A percentile compares a stretch with the other conserved stretches of the same genome.
These are phyloP conservation scores for Lipophrys pholis DNA, from an alignment of 2,113 vertebrate genomes.

Conservation along the genomic window DNA sequence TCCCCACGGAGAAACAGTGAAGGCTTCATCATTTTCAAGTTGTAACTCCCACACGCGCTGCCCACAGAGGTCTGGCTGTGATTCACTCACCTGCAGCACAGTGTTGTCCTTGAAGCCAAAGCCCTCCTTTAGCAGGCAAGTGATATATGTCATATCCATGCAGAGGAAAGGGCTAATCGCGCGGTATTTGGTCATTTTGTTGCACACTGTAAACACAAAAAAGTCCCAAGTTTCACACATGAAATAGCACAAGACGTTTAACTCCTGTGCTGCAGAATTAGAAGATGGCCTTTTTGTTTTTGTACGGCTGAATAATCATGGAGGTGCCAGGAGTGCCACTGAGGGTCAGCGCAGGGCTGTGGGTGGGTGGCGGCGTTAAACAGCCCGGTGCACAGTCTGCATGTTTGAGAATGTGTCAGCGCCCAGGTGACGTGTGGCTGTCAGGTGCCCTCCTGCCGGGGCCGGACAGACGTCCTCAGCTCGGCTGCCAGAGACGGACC, in stretches of 20 bases:
- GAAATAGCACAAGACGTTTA: constrained; percentile 42
- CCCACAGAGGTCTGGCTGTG: background rate
- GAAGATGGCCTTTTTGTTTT: constrained; percentile 64
- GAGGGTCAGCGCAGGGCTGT: constrained; percentile 68
- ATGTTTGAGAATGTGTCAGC: constrained; percentile 54
- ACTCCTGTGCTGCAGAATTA: constrained; percentile 53
- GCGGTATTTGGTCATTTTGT: constrained; percentile 91
- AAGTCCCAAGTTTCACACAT: constrained; percentile 16
- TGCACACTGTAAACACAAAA: constrained; percentile 87
- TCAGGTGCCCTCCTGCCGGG: constrained; percentile 71
- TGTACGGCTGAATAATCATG: constrained; percentile 62
- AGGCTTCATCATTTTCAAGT: background rate
- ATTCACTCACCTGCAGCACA: constrained; percentile 86
- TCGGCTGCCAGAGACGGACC: constrained; percentile 65
- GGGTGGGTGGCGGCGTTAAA: constrained; percentile 55
- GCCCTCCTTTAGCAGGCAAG: constrained; percentile 94
- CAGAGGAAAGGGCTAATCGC: constrained; percentile 94
- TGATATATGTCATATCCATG: constrained; percentile 98
- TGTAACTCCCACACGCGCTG: background rate
- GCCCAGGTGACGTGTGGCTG: constrained; percentile 71
- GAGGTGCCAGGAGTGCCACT: constrained; percentile 64
- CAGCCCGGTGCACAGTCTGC: constrained; percentile 27
- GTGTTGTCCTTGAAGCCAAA: constrained; percentile 96
- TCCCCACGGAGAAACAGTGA: background rate
- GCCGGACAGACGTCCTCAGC: constrained; percentile 63